phyloP scores from a whole-genome alignment of 2,888 invertebrate species.

The Trissolcus brochymenae region DNA sequence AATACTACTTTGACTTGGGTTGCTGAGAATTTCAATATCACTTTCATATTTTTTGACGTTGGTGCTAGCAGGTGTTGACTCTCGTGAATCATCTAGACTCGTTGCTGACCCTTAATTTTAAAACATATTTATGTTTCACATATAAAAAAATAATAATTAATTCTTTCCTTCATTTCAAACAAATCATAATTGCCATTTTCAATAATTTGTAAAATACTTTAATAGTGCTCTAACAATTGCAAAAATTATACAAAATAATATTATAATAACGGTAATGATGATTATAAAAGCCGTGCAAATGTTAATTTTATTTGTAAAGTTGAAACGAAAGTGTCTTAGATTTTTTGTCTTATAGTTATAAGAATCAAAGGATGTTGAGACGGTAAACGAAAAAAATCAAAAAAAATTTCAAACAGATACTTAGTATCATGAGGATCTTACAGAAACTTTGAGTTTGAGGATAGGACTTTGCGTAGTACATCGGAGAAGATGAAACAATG shows the following conservation, averaged over 20 bases:
- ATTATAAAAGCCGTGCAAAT: no score
- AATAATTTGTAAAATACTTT: no score
- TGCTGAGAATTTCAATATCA: conserved; percentile 84
- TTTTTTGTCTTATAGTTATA: no score
- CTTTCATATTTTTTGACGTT: conserved; percentile 78
- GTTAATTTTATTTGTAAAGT: no score
- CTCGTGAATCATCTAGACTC: conserved; percentile 73
- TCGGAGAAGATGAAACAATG: conserved; percentile 71
- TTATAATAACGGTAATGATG: no score
- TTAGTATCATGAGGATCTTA: conserved; percentile 73
- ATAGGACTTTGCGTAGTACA: conserved; percentile 71
- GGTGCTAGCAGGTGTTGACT: conserved; percentile 71
- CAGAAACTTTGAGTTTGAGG: conserved; percentile 73
- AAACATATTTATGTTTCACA: not conserved
- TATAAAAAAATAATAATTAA: not conserved
- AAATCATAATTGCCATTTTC: no score
- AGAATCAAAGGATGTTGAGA: no score
- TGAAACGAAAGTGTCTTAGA: no score
- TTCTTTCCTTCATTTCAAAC: not conserved
- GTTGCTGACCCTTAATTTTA: conserved; percentile 73
- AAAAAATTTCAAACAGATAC: conserved; percentile 39
- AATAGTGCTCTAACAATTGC: no score
- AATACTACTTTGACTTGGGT: conserved; percentile 84
- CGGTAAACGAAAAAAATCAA: no score
- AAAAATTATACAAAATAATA: no score